phyloP scores from a whole-genome alignment of 2,113 vertebrate species.

The Salvelinus fontinalis region DNA sequence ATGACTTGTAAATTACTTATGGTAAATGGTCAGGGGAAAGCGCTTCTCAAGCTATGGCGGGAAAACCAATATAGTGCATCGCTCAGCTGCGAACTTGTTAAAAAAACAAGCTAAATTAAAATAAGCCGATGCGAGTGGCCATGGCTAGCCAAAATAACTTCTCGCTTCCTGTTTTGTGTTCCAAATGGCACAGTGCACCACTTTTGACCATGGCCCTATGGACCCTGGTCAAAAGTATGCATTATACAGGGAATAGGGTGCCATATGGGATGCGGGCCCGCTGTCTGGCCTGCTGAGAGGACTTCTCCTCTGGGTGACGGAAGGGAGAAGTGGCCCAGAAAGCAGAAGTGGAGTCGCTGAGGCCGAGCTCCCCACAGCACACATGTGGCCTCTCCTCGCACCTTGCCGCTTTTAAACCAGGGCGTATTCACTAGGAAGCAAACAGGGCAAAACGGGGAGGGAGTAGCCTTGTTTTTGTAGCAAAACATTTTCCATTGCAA shows the following conservation, averaged over 20 bases:
- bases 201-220: too few relatives aligned
- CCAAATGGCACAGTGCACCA: not conserved
- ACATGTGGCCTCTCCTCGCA: slow-evolving; percentile 39
- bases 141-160: slow-evolving; percentile 40
- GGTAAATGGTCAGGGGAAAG: not conserved
- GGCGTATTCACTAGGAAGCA: too few relatives aligned
- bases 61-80: not conserved
- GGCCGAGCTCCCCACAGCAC: slow-evolving; percentile 31
- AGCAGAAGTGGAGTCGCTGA: slow-evolving; percentile 66
- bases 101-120: not conserved
- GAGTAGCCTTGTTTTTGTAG: too few relatives aligned
- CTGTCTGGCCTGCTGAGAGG: slow-evolving; percentile 29
- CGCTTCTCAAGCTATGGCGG: not conserved
- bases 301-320: slow-evolving; percentile 59
- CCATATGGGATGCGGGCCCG: not conserved
- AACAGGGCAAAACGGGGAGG: too few relatives aligned
- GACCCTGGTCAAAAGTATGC: too few relatives aligned
- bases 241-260: not conserved
- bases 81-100: not conserved
- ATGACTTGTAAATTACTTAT: not conserved
- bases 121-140: not conserved
- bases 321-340: slow-evolving; percentile 71
- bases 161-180: slow-evolving; percentile 3
- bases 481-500: too few relatives aligned
- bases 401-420: too few relatives aligned